Evolutionary conservation across 2,113 vertebrate genomes (phyloP).

Genomic region (Neomonachus schauinslandi): DNA sequence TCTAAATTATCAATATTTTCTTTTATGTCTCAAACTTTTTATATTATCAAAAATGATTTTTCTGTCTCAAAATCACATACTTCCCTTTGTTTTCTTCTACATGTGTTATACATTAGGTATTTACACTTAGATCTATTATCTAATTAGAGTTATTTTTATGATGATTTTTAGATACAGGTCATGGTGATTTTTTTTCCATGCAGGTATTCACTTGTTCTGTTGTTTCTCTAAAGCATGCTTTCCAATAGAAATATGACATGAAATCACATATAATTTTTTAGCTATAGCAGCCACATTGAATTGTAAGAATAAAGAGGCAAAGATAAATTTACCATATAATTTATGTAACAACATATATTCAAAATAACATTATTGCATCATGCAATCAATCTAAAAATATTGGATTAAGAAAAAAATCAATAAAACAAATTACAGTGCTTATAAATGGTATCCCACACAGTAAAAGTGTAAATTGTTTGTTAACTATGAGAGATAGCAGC

Average conservation of each 20-base stretch:
- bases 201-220: not conserved
- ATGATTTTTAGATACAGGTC: not conserved
- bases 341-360: not conserved
- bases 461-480: not conserved
- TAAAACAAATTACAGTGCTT: not conserved
- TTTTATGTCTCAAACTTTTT: not conserved
- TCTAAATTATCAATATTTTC: not conserved
- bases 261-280: not conserved
- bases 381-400: not conserved
- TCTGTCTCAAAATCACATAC: not conserved
- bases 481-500: not conserved
- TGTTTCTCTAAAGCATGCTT: not conserved
- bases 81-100: not conserved
- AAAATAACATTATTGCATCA: not conserved
- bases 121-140: not conserved
- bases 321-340: not conserved
- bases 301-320: not conserved
- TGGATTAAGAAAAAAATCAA: not conserved
- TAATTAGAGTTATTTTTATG: not conserved
- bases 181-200: not conserved
- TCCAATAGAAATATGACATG: not conserved
- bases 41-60: not conserved
- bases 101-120: not conserved
- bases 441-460: not conserved
- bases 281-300: not conserved